These are phyloP conservation scores for Coreoperca whiteheadi DNA, from an alignment of 2,113 vertebrate genomes.

Conservation along the genomic window DNA sequence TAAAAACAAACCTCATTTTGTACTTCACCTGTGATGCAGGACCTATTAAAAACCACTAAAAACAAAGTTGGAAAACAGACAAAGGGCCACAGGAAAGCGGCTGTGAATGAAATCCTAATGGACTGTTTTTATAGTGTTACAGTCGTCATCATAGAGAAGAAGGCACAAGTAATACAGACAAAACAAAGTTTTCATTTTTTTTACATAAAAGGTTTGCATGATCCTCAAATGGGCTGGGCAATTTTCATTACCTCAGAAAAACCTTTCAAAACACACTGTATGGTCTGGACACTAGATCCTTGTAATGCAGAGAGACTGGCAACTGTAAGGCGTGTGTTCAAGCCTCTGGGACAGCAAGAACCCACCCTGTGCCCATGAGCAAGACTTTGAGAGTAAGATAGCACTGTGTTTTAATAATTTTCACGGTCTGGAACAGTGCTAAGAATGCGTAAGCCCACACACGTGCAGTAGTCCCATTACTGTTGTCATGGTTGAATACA, in stretches of 20 bases:
- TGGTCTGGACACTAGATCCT: neutral
- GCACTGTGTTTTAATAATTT: neutral
- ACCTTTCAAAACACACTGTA: neutral
- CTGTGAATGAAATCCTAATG: neutral
- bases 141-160: neutral
- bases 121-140: neutral
- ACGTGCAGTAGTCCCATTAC: neutral
- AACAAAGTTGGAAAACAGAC: slow-evolving; percentile 7
- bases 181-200: neutral
- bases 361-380: neutral
- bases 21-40: slow-evolving; percentile 16
- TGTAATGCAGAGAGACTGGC: neutral
- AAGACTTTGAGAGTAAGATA: neutral
- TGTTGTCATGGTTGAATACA: slow-evolving; percentile 13
- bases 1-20: slow-evolving; percentile 12
- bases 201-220: slow-evolving; percentile 13
- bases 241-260: slow-evolving; percentile 12
- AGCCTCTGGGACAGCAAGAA: neutral
- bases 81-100: neutral
- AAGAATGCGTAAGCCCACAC: neutral
- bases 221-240: neutral
- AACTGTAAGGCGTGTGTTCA: neutral
- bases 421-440: neutral
- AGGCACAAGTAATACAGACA: neutral
- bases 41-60: slow-evolving; percentile 11